Conservation (phyloP, 2,797 vertebrate species). For the Leptodactylus fallax region DNA sequence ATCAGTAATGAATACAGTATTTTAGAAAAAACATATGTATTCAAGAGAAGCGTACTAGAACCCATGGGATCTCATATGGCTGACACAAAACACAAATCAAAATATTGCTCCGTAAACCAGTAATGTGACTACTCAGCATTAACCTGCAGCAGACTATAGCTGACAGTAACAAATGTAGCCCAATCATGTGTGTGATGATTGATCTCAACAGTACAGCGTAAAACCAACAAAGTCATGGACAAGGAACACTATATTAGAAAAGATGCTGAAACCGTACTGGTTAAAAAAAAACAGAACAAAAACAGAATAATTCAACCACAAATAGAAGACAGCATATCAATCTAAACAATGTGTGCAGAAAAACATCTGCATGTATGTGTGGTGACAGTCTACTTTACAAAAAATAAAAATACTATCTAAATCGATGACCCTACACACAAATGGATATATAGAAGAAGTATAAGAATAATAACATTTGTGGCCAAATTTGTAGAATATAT, state of each 20-base stretch:
- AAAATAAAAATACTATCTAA: too few species aligned
- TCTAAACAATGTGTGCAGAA: not conserved
- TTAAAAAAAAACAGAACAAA: not conserved
- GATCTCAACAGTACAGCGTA: constrained; percentile 26
- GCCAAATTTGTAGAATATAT: too few species aligned
- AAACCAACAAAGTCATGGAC: constrained; percentile 33
- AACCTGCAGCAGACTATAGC: constrained; percentile 34
- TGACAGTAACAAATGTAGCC: constrained; percentile 56
- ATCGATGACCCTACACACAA: too few species aligned
- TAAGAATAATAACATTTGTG: too few species aligned
- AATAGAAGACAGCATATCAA: not conserved
- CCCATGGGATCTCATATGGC: constrained; percentile 42
- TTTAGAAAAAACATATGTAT: not conserved
- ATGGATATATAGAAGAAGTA: too few species aligned
- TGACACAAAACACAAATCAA: constrained; percentile 51
- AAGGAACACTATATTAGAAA: not conserved
- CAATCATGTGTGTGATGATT: constrained; percentile 45
- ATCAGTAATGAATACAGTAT: not conserved
- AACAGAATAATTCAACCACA: not conserved
- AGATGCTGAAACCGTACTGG: not conserved
- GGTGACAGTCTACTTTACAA: too few species aligned
- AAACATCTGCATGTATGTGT: not conserved
- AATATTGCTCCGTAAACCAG: constrained; percentile 58
- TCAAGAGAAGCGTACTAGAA: not conserved
- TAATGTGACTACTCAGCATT: constrained; percentile 62